Conservation (phyloP, 2,888 invertebrate species). For the Himalopsyche kuldschensis region DNA sequence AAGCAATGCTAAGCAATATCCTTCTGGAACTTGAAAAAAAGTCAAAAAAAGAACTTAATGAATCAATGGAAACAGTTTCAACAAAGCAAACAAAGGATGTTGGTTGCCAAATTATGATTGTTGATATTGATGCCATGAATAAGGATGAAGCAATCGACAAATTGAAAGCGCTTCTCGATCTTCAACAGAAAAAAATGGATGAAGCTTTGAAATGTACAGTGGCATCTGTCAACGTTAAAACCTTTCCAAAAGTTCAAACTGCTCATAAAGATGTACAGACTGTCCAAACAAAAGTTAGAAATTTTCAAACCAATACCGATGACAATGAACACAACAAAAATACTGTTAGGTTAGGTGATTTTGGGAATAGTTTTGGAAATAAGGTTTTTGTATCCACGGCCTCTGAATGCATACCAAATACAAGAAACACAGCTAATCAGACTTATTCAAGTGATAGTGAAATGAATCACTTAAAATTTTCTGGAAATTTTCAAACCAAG, state of each 20-base stretch:
- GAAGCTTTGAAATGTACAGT: background rate
- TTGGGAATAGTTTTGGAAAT: too few species aligned
- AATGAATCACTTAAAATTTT: background rate
- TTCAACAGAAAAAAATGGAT: slow-evolving; percentile 8
- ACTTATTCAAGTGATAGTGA: background rate
- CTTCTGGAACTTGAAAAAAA: slow-evolving; percentile 19
- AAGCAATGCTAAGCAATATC: slow-evolving; percentile 21
- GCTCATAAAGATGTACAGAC: slow-evolving; percentile 25
- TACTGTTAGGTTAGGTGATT: too few species aligned
- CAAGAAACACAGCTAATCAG: background rate
- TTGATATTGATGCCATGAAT: background rate
- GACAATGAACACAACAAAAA: background rate
- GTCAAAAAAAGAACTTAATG: background rate
- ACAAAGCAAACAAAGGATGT: slow-evolving; percentile 14
- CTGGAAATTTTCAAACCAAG: background rate
- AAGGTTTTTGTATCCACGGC: background rate
- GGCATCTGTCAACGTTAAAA: background rate
- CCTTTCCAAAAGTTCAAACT: background rate
- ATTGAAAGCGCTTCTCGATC: slow-evolving; percentile 24
- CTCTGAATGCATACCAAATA: background rate
- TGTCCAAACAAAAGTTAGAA: background rate
- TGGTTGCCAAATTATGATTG: background rate
- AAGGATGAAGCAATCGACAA: slow-evolving; percentile 18
- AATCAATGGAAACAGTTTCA: background rate
- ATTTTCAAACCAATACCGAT: slow-evolving; percentile 11